A percentile compares a stretch with the other conserved stretches of the same genome.
phyloP scores from a whole-genome alignment of 2,888 invertebrate genomes.

The Sminthurides aquaticus region DNA sequence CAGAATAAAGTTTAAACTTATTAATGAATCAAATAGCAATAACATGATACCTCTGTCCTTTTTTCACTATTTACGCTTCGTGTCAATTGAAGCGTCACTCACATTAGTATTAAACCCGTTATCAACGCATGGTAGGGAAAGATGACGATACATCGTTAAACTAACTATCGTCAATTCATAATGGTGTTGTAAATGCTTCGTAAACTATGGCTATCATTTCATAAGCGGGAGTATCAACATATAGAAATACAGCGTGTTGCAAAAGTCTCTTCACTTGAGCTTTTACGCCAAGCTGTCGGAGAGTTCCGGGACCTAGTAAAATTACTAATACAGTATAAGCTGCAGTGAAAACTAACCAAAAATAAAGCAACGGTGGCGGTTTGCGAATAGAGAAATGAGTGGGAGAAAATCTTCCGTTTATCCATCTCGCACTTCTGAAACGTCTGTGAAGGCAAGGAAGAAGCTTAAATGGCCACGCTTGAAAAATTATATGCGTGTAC shows the following conservation, averaged over 20 bases:
- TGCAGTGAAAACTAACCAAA: background rate
- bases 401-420: background rate
- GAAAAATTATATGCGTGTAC: background rate
- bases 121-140: background rate
- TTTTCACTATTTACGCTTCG: background rate
- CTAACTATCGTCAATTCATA: background rate
- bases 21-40: too few relatives aligned
- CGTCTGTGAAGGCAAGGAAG: background rate
- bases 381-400: background rate
- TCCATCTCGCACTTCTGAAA: background rate
- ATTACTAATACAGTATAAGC: background rate
- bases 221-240: constrained; percentile 11
- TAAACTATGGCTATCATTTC: constrained; percentile 13
- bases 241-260: constrained; percentile 14
- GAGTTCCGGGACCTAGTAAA: background rate
- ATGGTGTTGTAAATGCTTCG: constrained; percentile 11
- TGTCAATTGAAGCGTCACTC: background rate
- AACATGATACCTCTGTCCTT: background rate
- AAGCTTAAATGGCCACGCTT: background rate
- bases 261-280: constrained; percentile 3
- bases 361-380: constrained; percentile 3
- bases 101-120: background rate
- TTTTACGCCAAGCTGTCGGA: background rate
- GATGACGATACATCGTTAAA: background rate
- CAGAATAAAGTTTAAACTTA: too few relatives aligned